Evolutionary conservation across 2,888 invertebrate species (phyloP), one percentile per base, ranked within the genome.

Genomic region (Acleris laterana): DNA sequence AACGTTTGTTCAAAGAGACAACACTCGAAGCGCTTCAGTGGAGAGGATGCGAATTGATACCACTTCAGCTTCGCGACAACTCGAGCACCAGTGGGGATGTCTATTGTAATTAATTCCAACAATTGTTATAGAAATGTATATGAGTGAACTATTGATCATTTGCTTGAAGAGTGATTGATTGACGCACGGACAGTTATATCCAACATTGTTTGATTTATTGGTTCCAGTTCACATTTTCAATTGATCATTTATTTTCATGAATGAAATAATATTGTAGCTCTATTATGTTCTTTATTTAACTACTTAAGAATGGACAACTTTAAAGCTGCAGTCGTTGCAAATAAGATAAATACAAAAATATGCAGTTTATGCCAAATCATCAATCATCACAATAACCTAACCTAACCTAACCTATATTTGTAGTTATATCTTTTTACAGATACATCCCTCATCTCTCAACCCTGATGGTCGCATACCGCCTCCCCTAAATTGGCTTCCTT

Each of bases 1-100:
- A 85, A 79, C 81, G 81, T 83, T 85, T 85, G 84, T 87, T 83
- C 83, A 88, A 88, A 88, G 87, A 87, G 83, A 84, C 88, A 86
- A 81, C 83, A 83, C 84, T 87, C 74, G 72, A 83, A 81, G 71
- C 74, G 72, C 89, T 87, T 74, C 70, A 80, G 75, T 81, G 73
- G 77, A 87, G 87, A 77, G 83, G 80, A 88, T 87, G 89, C 86
- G 89, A 90, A 90, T 90, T 90, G 85, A 89, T 86, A 85, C 82
- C 85, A 83, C 89, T 88, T 73, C 77, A 80, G 74, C 73, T 75
- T 77, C 74, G 80, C 80, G 78, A 83, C 84, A 80, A 81, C 80
- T 79, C 75, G 74, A 82, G 81, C 72, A 76, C 68, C 66, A 65
- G 49, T 49, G 65, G 63, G 55, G 20, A 59, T 60, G 61, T 62